Conservation (phyloP, 1,140 invertebrate species). For the Lepidotrigona ventralis region DNA sequence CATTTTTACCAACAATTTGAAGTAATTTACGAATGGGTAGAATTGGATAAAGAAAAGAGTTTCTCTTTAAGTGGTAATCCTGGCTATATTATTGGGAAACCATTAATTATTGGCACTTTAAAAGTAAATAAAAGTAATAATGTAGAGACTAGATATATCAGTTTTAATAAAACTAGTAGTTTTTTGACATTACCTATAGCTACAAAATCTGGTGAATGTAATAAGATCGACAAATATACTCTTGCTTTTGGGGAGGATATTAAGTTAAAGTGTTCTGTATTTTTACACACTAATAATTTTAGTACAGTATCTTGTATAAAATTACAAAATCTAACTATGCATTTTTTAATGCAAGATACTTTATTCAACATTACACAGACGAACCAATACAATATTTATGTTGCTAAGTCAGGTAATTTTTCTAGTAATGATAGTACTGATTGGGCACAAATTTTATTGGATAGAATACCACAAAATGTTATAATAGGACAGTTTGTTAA, state of each 20-base stretch:
- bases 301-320: conserved; percentile 74
- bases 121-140: conserved; percentile 63
- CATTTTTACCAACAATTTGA: conserved; percentile 80
- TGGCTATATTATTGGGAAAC: conserved; percentile 84
- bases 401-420: conserved; percentile 83
- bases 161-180: conserved; percentile 71
- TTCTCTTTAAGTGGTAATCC: conserved; percentile 85
- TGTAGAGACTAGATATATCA: conserved; percentile 60
- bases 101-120: conserved; percentile 81
- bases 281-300: conserved; percentile 70
- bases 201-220: conserved; percentile 74
- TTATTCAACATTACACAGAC: conserved; percentile 69
- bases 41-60: conserved; percentile 67
- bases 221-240: conserved; percentile 69
- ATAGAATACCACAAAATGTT: conserved; percentile 68
- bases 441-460: conserved; percentile 81
- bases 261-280: conserved; percentile 76
- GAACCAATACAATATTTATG: conserved; percentile 72
- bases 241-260: conserved; percentile 80
- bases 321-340: conserved; percentile 78
- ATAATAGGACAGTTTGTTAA: conserved; percentile 64
- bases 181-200: conserved; percentile 77
- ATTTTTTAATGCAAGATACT: conserved; percentile 68
- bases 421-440: conserved; percentile 75
- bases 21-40: conserved; percentile 79